Evolutionary conservation across 2,888 invertebrate species (phyloP).

Genomic region (Cryptocheilus praepositus): DNA sequence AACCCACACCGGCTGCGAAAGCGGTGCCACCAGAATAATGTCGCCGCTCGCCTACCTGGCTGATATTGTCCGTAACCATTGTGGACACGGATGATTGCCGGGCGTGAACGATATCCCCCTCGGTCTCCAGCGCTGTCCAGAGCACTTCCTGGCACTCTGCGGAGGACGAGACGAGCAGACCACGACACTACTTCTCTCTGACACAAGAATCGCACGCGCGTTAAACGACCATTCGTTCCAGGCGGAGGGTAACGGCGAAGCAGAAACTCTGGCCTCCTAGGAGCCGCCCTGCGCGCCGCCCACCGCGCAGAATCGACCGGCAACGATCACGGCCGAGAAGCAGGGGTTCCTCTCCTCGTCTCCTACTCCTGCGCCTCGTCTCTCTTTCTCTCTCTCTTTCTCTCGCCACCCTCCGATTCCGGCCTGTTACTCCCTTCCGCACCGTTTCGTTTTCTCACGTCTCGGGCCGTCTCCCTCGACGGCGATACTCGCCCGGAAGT

Average conservation of each 20-base stretch:
- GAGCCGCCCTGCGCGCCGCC: constrained; percentile 63
- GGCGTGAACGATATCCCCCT: too few species aligned
- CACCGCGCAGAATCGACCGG: constrained; percentile 65
- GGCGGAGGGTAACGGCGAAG: constrained; percentile 47
- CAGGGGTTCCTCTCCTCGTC: background rate
- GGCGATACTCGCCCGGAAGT: too few species aligned
- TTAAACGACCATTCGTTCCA: constrained; percentile 52
- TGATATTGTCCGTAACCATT: constrained; percentile 72
- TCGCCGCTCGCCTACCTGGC: constrained; percentile 63
- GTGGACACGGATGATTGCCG: constrained; percentile 23
- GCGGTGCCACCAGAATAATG: background rate
- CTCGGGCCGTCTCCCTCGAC: too few species aligned
- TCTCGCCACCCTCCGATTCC: background rate
- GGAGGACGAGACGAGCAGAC: constrained; percentile 35
- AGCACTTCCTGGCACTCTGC: constrained; percentile 8
- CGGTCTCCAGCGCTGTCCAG: too few species aligned
- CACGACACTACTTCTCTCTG: constrained; percentile 22
- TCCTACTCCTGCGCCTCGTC: background rate
- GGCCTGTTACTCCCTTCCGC: too few species aligned
- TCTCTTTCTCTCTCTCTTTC: background rate
- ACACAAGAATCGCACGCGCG: constrained; percentile 31
- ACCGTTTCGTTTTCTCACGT: too few species aligned
- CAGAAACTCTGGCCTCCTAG: constrained; percentile 47
- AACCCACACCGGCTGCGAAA: background rate
- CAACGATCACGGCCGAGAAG: constrained; percentile 62